These are phyloP conservation scores for Drosophila auraria DNA, from an alignment of 1,140 invertebrate species.

Conservation along the genomic window DNA sequence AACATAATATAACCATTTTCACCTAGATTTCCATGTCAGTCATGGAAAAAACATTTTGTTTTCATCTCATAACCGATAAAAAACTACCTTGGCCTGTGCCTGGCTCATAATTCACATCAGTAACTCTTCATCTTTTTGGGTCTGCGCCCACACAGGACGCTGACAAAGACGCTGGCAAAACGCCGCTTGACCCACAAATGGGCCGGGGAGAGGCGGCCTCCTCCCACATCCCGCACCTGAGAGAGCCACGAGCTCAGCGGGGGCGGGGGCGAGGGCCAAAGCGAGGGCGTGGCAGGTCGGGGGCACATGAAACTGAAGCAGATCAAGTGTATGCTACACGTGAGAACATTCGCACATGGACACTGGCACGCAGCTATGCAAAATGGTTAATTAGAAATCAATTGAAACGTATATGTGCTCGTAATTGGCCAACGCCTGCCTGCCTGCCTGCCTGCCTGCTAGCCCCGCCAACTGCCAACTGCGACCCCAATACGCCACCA, in stretches of 20 bases:
- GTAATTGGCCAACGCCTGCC: conserved; percentile 59
- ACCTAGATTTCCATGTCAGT: neutral
- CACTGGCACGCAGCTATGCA: conserved; percentile 48
- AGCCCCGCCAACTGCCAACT: conserved; percentile 36
- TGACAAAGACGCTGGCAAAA: conserved; percentile 46
- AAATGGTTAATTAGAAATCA: conserved; percentile 80
- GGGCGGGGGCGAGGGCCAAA: neutral
- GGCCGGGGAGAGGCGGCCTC: neutral
- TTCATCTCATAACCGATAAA: neutral
- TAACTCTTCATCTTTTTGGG: conserved; percentile 54
- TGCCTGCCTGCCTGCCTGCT: conserved; percentile 30
- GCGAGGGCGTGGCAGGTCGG: conserved; percentile 4
- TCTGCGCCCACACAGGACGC: conserved; percentile 42
- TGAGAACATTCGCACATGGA: conserved; percentile 33
- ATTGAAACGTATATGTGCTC: conserved; percentile 68
- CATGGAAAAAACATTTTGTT: neutral
- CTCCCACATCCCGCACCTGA: conserved; percentile 14
- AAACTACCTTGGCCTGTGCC: conserved; percentile 6
- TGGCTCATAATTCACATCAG: conserved; percentile 11
- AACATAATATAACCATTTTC: neutral
- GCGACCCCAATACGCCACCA: conserved; percentile 70
- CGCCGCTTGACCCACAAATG: conserved; percentile 70
- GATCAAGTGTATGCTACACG: conserved; percentile 64
- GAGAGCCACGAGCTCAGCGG: neutral
- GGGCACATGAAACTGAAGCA: conserved; percentile 52